Evolutionary conservation across 2,113 vertebrate species (phyloP).

Genomic region (Lanius collurio): DNA sequence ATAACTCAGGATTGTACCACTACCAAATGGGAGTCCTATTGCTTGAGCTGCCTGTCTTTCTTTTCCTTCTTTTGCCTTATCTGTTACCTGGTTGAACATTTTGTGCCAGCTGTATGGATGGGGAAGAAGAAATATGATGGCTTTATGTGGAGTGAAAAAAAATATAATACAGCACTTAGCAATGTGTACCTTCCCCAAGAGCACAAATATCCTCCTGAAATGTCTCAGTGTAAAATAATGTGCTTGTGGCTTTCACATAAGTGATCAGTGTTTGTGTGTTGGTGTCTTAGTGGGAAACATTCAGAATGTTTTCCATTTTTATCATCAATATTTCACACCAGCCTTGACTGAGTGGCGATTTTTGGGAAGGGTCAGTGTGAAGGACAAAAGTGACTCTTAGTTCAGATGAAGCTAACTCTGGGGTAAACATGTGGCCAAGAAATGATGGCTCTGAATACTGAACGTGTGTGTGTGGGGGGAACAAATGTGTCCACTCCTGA

Average conservation of each 20-base stretch:
- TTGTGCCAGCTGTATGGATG: neutral
- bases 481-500: fast-evolving
- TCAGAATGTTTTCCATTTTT: neutral
- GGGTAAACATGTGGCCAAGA: neutral
- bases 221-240: neutral
- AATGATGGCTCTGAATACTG: neutral
- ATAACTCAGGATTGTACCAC: neutral
- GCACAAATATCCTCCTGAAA: neutral
- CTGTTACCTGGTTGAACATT: neutral
- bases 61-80: neutral
- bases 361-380: neutral
- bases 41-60: neutral
- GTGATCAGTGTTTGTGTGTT: neutral
- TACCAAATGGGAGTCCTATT: neutral
- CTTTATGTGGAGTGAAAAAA: neutral
- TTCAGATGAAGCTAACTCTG: neutral
- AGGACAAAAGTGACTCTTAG: neutral
- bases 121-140: neutral
- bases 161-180: neutral
- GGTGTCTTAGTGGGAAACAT: neutral
- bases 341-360: neutral
- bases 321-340: neutral
- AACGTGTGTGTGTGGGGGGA: neutral
- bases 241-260: neutral
- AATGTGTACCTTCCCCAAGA: neutral